These are phyloP conservation scores for Microtus richardsoni DNA, from an alignment of 2,113 vertebrate genomes.

Conservation along the genomic window DNA sequence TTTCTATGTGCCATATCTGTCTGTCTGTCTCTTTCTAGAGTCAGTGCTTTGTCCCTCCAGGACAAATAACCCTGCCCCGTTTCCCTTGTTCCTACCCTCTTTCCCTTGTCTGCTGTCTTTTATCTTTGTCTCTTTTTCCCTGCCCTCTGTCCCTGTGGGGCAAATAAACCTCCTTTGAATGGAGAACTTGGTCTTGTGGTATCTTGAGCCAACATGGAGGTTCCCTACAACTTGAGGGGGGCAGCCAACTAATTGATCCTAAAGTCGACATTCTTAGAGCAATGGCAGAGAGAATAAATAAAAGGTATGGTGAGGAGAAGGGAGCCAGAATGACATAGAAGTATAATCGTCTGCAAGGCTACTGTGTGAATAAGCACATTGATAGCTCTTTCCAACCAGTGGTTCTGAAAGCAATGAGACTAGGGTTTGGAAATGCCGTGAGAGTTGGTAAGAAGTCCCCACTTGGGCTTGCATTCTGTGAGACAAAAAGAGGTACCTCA, in stretches of 20 bases:
- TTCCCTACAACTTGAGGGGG: not conserved
- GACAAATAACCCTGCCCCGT: not conserved
- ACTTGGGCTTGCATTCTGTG: not conserved
- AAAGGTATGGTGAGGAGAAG: not conserved
- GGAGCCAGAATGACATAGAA: not conserved
- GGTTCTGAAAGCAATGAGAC: not conserved
- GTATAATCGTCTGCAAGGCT: not conserved
- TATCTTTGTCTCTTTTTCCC: not conserved
- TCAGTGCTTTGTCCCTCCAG: not conserved
- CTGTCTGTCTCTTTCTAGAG: not conserved
- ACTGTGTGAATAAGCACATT: not conserved
- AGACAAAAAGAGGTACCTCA: constrained; percentile 27
- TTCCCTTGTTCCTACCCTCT: not conserved
- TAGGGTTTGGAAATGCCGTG: not conserved
- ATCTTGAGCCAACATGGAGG: not conserved
- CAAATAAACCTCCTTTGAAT: not conserved
- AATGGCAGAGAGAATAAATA: not conserved
- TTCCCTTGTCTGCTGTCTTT: not conserved
- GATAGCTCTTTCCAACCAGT: not conserved
- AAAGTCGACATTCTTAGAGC: not conserved
- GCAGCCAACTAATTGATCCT: not conserved
- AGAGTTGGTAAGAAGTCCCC: not conserved
- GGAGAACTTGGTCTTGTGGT: not conserved
- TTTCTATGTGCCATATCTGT: not conserved
- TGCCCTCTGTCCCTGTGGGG: not conserved